phyloP scores from a whole-genome alignment of 2,113 vertebrate genomes.

The Chaenocephalus aceratus region DNA sequence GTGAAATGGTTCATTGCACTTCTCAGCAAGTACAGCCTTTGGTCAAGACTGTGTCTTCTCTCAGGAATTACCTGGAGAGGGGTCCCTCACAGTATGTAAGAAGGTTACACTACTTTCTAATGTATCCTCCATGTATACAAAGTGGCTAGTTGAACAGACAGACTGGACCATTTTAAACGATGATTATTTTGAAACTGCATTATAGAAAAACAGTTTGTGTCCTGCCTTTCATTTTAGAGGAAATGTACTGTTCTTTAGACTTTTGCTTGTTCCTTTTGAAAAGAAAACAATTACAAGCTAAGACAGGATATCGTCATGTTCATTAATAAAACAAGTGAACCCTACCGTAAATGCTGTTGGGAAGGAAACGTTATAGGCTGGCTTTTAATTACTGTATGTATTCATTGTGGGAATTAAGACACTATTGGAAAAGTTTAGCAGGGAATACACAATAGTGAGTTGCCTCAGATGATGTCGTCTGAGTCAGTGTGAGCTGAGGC shows the following conservation, averaged over 20 bases:
- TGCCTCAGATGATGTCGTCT: not conserved
- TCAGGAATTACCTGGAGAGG: not conserved
- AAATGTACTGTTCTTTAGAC: too few relatives aligned
- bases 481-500: not conserved
- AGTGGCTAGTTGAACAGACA: not conserved
- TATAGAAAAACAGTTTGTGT: not conserved
- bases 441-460: not conserved
- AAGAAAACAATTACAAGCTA: too few relatives aligned
- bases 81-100: too few relatives aligned
- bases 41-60: not conserved
- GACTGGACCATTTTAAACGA: not conserved
- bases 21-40: not conserved
- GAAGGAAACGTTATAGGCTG: too few relatives aligned
- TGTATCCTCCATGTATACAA: not conserved
- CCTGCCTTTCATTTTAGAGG: constrained; percentile 8
- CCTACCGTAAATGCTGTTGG: not conserved
- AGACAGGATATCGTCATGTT: not conserved
- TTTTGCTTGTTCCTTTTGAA: too few relatives aligned
- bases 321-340: not conserved
- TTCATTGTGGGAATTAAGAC: not conserved
- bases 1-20: constrained; percentile 3
- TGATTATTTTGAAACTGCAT: constrained; percentile 7
- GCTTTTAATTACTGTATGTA: not conserved
- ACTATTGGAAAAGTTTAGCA: not conserved
- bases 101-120: not conserved